These are phyloP conservation scores for Trissoscelio sp. DNA, from an alignment of 2,888 invertebrate genomes.

Conservation along the genomic window DNA sequence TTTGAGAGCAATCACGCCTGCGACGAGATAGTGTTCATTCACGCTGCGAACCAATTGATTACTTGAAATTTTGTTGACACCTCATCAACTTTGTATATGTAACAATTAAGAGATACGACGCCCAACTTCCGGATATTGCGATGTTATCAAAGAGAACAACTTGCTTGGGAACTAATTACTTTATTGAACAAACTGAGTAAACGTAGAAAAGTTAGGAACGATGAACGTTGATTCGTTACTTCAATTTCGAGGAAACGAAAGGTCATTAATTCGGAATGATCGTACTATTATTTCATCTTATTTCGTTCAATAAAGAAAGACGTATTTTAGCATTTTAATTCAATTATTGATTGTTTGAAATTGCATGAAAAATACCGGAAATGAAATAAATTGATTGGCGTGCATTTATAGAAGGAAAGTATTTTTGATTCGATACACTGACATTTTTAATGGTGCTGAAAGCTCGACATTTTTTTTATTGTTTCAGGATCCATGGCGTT, in stretches of 20 bases:
- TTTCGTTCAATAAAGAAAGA: background rate
- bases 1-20: constrained; percentile 14
- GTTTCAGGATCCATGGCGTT: background rate
- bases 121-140: constrained; percentile 20
- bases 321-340: no score
- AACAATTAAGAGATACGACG: constrained; percentile 31
- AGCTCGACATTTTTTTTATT: background rate
- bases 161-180: constrained; percentile 45
- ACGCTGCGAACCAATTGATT: constrained; percentile 23
- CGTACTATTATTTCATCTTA: constrained; percentile 30
- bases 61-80: constrained; percentile 42
- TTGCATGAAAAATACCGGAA: background rate
- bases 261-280: constrained; percentile 31
- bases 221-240: constrained; percentile 31
- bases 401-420: background rate
- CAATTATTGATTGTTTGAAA: no score
- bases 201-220: constrained; percentile 46
- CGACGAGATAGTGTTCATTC: constrained; percentile 16
- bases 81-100: constrained; percentile 42
- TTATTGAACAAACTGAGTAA: constrained; percentile 44
- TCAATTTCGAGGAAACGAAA: constrained; percentile 15
- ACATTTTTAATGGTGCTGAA: background rate
- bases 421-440: background rate
- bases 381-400: no score
- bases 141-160: constrained; percentile 41